Conservation (phyloP, 2,888 invertebrate species). For the Acholoe squamosa region DNA sequence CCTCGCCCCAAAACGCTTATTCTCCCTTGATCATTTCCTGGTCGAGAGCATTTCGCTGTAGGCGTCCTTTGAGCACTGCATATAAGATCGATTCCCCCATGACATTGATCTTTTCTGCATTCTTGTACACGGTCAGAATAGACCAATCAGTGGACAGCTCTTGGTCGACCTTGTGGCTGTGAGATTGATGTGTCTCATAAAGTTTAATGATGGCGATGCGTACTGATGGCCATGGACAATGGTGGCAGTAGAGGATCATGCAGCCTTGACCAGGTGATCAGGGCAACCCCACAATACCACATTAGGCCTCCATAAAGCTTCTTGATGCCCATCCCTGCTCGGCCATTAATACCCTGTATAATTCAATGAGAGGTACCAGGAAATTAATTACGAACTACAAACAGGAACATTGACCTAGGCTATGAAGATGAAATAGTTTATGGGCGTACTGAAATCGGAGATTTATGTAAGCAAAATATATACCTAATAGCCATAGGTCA, state of each 20-base stretch:
- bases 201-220: slow-evolving; percentile 35
- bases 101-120: neutral
- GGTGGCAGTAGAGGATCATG: neutral
- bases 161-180: neutral
- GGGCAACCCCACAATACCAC: slow-evolving; percentile 11
- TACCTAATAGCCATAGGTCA: too few relatives aligned
- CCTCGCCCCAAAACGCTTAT: neutral
- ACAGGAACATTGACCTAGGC: too few relatives aligned
- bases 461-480: too few relatives aligned
- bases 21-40: neutral
- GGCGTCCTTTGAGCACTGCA: neutral
- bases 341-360: neutral
- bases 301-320: slow-evolving; percentile 23
- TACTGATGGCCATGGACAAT: neutral
- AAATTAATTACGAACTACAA: neutral
- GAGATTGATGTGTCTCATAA: slow-evolving; percentile 44
- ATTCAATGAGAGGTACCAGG: neutral
- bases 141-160: neutral
- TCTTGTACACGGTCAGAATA: neutral
- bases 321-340: neutral
- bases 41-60: neutral
- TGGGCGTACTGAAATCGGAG: too few relatives aligned
- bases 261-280: slow-evolving; percentile 38
- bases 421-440: too few relatives aligned
- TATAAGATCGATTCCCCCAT: neutral